These are phyloP conservation scores for Oophaga sylvatica DNA, from an alignment of 2,797 vertebrate species.

Conservation along the genomic window DNA sequence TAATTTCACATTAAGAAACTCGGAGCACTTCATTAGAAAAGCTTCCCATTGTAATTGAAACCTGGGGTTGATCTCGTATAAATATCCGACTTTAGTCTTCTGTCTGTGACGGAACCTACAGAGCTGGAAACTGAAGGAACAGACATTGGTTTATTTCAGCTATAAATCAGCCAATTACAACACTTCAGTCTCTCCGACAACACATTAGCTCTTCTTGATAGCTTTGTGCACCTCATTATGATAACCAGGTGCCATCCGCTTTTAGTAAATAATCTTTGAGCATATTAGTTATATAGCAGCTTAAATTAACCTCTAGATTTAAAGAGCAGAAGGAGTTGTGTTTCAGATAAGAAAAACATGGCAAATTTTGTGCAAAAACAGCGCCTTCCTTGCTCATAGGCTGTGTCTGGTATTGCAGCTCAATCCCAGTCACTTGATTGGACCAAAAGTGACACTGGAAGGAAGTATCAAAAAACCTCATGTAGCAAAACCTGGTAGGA, in stretches of 20 bases:
- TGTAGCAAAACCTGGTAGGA: too few species aligned
- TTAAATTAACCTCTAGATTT: slow-evolving; percentile 2
- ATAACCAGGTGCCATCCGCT: not conserved
- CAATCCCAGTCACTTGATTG: not conserved
- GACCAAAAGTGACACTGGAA: not conserved
- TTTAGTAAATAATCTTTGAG: slow-evolving; percentile 10
- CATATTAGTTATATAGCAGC: not conserved
- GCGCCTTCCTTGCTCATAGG: not conserved
- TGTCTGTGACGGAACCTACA: slow-evolving; percentile 18
- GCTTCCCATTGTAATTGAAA: slow-evolving; percentile 55
- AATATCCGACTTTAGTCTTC: slow-evolving; percentile 21
- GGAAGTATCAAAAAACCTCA: too few species aligned
- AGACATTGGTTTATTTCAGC: slow-evolving; percentile 24
- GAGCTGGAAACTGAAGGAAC: not conserved
- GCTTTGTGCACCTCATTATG: not conserved
- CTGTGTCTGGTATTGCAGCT: not conserved
- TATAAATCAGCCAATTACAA: slow-evolving; percentile 27
- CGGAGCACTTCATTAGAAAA: slow-evolving; percentile 59
- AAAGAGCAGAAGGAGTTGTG: not conserved
- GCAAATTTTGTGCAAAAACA: not conserved
- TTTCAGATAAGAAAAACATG: not conserved
- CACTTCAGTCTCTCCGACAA: not conserved
- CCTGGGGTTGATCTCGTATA: slow-evolving; percentile 35
- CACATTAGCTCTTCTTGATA: not conserved
- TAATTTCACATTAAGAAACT: slow-evolving; percentile 60